Base-by-base conservation (phyloP, 2,888 invertebrate genomes). In the Saturnia pavonia region DNA sequence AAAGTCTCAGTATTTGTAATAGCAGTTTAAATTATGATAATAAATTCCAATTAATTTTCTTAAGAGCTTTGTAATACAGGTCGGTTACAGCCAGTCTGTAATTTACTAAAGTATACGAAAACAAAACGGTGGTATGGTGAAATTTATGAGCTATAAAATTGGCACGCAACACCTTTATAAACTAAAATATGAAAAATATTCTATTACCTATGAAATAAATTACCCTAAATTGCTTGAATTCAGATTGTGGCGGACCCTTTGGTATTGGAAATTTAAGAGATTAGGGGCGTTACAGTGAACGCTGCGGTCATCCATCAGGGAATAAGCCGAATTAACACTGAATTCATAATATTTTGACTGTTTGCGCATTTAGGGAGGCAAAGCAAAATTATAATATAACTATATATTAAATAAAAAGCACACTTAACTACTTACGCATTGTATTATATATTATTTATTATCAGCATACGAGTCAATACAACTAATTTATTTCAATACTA, bases 131-230 rank as follows among this genome's bases (percentile, higher is more conserved):
- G 82, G 80, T 60, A 60, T 60, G 27, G 81, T 79, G 75, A 75
- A 85, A 87, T 88, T 88, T 88, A 87, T 84, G 86, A 83, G 77
- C 82, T 78, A 83, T 84, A 83, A 86, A 88, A 87, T 84, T 79
- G 82, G 80, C 78, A 77, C 74, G 73, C 77, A 78, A 78, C 77
- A 81, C 82, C 82, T 82, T 80, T 82, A 80, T 77, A 79, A 75
- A 82, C 77, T 79, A 83, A 84, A 85, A 85, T 84, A 82, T 82
- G 81, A 80, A 83, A 60, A 86, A 82, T 81, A 82, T 80, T 81
- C 78, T 77, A 82, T 79, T 84, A 82, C 73, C 77, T 74, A 76
- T 70, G 75, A 80, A 80, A 87, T 87, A 85, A 85, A 86, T 87
- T 84, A 81, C 80, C 73, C 76, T 77, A 83, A 86, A 87, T 87